phyloP scores from a whole-genome alignment of 2,797 vertebrate species.

The Aplochiton taeniatus region DNA sequence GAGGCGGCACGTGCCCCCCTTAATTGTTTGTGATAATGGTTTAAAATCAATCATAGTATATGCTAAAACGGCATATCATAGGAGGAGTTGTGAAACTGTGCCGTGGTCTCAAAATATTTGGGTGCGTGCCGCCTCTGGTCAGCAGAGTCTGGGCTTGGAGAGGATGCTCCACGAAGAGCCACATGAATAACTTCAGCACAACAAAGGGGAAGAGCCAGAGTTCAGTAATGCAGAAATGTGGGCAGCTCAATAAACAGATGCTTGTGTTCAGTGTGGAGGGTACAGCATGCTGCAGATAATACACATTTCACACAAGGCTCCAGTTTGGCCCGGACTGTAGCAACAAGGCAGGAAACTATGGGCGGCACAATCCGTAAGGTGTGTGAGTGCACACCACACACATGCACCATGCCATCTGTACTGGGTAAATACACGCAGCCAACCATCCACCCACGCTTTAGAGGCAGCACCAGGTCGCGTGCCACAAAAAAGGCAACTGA shows the following conservation, averaged over 20 bases:
- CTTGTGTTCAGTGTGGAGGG: slow-evolving; percentile 65
- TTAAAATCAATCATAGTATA: too few relatives aligned
- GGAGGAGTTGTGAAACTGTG: too few relatives aligned
- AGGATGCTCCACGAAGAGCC: slow-evolving; percentile 15
- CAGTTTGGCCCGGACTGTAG: slow-evolving; percentile 45
- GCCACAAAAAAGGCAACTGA: slow-evolving; percentile 54
- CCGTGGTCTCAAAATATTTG: too few relatives aligned
- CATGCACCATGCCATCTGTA: slow-evolving; percentile 50
- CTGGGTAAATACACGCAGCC: slow-evolving; percentile 60
- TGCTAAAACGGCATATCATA: too few relatives aligned
- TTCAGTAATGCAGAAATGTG: slow-evolving; percentile 61
- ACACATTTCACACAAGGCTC: slow-evolving; percentile 76
- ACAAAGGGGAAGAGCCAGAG: slow-evolving; percentile 44
- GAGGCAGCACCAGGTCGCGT: slow-evolving; percentile 55
- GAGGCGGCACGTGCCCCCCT: too few relatives aligned
- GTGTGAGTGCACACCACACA: slow-evolving; percentile 45
- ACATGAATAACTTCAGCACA: slow-evolving; percentile 37
- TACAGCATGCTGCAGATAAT: slow-evolving; percentile 59
- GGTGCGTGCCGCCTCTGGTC: too few relatives aligned
- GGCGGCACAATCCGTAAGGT: slow-evolving; percentile 58
- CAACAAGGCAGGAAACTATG: slow-evolving; percentile 48
- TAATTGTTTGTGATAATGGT: too few relatives aligned
- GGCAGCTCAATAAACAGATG: slow-evolving; percentile 68
- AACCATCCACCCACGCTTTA: slow-evolving; percentile 47
- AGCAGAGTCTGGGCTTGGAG: too few relatives aligned